Conservation (phyloP, 2,113 vertebrate species). For the Tetrax tetrax region DNA sequence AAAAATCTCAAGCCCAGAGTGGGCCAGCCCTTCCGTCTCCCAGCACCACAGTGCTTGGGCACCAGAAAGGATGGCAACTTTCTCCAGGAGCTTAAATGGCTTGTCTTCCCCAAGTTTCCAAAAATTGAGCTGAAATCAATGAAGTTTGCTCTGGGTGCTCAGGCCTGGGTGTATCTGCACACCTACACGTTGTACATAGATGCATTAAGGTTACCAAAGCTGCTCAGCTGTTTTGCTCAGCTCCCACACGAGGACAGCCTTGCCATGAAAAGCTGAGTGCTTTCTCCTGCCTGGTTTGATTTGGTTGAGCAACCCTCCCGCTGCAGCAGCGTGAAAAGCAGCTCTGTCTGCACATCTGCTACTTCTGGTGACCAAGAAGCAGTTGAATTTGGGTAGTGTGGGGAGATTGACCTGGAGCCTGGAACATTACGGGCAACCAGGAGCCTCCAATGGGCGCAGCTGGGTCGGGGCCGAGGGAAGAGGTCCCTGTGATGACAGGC, state of each 20-base stretch:
- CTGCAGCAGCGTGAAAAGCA: background rate
- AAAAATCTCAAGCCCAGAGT: background rate
- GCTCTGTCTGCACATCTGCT: background rate
- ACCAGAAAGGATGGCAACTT: background rate
- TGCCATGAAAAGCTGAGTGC: background rate
- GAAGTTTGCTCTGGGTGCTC: background rate
- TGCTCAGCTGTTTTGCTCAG: background rate
- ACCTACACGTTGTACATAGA: fast-evolving
- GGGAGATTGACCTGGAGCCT: background rate
- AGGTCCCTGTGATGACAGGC: fast-evolving
- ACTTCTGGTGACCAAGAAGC: background rate
- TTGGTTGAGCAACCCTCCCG: fast-evolving
- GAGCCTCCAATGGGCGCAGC: background rate
- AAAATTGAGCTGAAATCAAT: background rate
- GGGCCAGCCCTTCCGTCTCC: background rate
- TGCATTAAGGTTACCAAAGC: background rate
- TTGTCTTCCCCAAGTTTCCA: background rate
- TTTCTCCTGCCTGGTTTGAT: background rate
- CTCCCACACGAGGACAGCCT: fast-evolving
- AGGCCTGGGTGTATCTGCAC: background rate
- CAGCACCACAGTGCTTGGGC: background rate
- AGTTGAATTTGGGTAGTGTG: background rate
- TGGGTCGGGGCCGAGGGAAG: fast-evolving
- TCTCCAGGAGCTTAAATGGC: background rate
- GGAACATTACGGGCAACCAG: background rate